Percentiles rank a stretch among this genome's conserved stretches.
Conservation (phyloP, 2,113 vertebrate genomes). For the Sander lucioperca region DNA sequence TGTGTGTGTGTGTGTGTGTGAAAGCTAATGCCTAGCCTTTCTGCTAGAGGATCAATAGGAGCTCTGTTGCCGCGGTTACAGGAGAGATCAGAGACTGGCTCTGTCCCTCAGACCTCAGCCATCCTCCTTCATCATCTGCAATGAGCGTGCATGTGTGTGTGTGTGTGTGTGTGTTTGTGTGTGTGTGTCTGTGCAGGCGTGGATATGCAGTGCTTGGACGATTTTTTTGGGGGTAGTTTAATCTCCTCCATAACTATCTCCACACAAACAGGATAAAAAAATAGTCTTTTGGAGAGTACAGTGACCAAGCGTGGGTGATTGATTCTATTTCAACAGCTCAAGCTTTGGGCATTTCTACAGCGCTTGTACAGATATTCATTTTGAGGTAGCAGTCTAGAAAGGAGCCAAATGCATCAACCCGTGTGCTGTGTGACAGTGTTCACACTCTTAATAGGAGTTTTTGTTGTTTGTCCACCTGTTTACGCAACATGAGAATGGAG, state of each 20-base stretch:
- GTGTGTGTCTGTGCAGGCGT: not conserved
- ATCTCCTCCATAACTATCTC: conserved; percentile 53
- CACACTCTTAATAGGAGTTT: conserved; percentile 19
- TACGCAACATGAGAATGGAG: conserved; percentile 28
- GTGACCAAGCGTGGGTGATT: conserved; percentile 54
- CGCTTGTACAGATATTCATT: conserved; percentile 30
- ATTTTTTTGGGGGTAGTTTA: conserved; percentile 48
- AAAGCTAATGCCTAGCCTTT: conserved; percentile 74
- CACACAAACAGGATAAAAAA: conserved; percentile 56
- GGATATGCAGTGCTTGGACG: not conserved
- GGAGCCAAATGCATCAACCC: not conserved
- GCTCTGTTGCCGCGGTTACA: conserved; percentile 83
- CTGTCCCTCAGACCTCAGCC: conserved; percentile 71
- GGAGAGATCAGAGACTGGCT: conserved; percentile 83
- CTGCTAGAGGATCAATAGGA: conserved; percentile 81
- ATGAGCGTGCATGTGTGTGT: conserved; percentile 19
- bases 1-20: conserved; percentile 52
- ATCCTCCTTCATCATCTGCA: conserved; percentile 74
- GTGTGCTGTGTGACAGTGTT: conserved; percentile 1
- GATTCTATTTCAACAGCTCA: conserved; percentile 50
- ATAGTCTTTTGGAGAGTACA: conserved; percentile 45
- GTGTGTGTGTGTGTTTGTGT: conserved; percentile 2
- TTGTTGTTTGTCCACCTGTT: conserved; percentile 39
- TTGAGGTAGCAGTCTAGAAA: conserved; percentile 20
- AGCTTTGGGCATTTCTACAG: conserved; percentile 40